These are phyloP conservation scores for Umimayanthus kanabou DNA, from an alignment of 92 coral and sea anemone species.

Conservation along the genomic window DNA sequence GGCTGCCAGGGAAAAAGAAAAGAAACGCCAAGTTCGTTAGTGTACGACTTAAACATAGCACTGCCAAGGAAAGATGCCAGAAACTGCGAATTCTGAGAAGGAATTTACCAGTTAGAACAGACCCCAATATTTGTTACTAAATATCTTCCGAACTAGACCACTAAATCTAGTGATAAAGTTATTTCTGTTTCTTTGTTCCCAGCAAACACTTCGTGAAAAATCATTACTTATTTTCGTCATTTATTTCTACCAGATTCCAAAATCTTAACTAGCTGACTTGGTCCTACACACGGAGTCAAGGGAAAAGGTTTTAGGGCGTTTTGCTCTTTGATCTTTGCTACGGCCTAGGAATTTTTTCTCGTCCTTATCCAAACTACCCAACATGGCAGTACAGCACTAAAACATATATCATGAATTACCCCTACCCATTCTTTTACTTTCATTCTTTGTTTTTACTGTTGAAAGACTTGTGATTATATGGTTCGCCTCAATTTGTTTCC, in stretches of 20 bases:
- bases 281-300: neutral
- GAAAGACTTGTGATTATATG: neutral
- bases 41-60: neutral
- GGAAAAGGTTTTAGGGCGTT: too few species aligned
- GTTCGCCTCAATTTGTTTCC: neutral
- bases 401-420: neutral
- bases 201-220: neutral
- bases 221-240: too few species aligned
- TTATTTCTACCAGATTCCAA: neutral
- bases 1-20: too few species aligned
- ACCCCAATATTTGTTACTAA: too few species aligned
- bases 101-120: neutral
- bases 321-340: too few species aligned
- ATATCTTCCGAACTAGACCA: neutral
- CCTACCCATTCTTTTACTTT: neutral
- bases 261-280: neutral
- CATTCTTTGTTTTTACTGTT: too few species aligned
- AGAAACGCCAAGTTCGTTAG: neutral
- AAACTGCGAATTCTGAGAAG: neutral
- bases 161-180: neutral
- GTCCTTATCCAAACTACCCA: neutral
- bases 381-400: neutral
- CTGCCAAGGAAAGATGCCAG: neutral
- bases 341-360: too few species aligned
- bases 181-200: neutral